Evolutionary conservation across 64 coral and sea anemone genomes (phyloP).

Genomic region (Catalaphyllia jardinei): DNA sequence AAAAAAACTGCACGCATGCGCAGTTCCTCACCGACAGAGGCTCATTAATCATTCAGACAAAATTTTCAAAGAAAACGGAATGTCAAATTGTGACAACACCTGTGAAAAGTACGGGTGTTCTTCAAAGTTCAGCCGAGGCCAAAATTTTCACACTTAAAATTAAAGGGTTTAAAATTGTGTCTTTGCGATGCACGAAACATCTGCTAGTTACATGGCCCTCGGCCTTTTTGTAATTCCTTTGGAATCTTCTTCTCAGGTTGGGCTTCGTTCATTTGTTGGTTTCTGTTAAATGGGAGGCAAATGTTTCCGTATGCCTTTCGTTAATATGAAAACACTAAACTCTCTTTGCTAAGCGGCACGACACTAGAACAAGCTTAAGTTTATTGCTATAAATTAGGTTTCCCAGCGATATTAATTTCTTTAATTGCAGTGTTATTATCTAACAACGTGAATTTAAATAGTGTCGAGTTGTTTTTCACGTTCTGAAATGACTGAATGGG

Average conservation of each 20-base stretch:
- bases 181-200: background rate
- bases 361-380: background rate
- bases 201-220: background rate
- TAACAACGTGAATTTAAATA: no score
- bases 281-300: background rate
- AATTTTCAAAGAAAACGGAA: background rate
- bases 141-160: slow-evolving; percentile 15
- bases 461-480: no score
- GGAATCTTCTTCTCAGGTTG: background rate
- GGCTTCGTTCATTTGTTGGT: background rate
- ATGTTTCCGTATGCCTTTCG: background rate
- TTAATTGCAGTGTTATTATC: no score
- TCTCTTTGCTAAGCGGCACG: background rate
- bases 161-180: background rate
- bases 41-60: slow-evolving; percentile 21
- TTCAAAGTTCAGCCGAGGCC: background rate
- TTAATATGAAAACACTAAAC: background rate
- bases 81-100: background rate
- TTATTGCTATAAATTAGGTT: background rate
- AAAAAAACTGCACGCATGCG: background rate
- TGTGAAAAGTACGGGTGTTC: background rate
- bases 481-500: no score
- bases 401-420: background rate
- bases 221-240: background rate
- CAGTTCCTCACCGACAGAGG: background rate